Percentiles rank a stretch among this genome's conserved stretches.
Conservation (phyloP, 2,113 vertebrate genomes). For the Ursus arctos region DNA sequence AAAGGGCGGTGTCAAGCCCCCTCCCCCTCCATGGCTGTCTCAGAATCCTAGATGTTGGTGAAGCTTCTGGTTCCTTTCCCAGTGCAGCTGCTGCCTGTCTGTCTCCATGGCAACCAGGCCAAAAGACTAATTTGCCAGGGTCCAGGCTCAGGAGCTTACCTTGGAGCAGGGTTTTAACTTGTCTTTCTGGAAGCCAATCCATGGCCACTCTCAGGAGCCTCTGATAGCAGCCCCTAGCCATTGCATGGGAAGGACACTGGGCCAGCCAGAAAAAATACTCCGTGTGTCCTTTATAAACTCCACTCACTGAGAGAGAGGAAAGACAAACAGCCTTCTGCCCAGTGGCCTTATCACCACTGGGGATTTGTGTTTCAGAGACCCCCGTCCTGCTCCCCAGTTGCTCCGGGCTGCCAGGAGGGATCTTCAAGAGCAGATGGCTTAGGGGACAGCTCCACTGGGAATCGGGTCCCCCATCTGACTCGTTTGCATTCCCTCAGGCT, state of each 20-base stretch:
- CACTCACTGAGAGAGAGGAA: not conserved
- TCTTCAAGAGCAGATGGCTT: slow-evolving; percentile 46
- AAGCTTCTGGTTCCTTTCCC: slow-evolving; percentile 67
- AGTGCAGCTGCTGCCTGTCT: slow-evolving; percentile 83
- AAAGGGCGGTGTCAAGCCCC: not conserved
- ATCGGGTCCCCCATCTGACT: not conserved
- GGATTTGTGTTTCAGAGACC: slow-evolving; percentile 27
- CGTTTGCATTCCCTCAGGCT: not conserved
- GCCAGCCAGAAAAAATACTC: not conserved
- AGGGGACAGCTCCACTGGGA: not conserved
- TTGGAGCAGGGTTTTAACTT: slow-evolving; percentile 75
- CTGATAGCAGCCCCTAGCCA: not conserved
- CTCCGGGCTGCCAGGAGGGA: not conserved
- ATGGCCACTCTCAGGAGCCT: not conserved
- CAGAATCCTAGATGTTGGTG: slow-evolving; percentile 51
- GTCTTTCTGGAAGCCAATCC: slow-evolving; percentile 66
- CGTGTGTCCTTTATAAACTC: not conserved
- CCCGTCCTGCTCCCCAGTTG: not conserved
- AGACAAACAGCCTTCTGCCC: not conserved
- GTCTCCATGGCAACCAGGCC: slow-evolving; percentile 83
- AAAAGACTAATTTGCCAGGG: slow-evolving; percentile 78
- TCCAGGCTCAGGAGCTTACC: slow-evolving; percentile 68
- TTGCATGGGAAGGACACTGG: not conserved
- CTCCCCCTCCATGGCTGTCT: slow-evolving; percentile 53
- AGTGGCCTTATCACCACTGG: not conserved